A percentile compares a stretch with the other conserved stretches of the same genome.
These are phyloP conservation scores for Alethe diademata DNA, from an alignment of 2,113 vertebrate genomes.

Conservation along the genomic window DNA sequence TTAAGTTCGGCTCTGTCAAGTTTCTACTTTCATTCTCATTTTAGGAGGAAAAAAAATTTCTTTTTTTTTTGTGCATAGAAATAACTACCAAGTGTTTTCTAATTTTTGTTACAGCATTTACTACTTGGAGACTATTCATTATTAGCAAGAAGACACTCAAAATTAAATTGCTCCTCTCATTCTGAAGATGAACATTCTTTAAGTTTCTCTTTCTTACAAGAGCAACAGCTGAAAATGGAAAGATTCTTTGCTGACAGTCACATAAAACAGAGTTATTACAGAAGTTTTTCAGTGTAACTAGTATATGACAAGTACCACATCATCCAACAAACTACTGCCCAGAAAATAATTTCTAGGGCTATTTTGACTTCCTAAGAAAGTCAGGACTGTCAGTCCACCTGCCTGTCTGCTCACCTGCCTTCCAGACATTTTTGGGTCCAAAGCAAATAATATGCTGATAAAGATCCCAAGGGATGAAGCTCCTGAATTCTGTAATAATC, in stretches of 20 bases:
- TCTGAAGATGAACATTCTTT: not conserved
- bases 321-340: not conserved
- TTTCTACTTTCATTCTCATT: not conserved
- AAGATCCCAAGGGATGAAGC: not conserved
- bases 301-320: not conserved
- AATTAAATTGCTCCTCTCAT: not conserved
- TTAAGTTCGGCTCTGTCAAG: not conserved
- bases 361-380: not conserved
- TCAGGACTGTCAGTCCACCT: not conserved
- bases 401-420: not conserved
- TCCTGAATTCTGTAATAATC: not conserved
- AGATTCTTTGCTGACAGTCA: not conserved
- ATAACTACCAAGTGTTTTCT: not conserved
- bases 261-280: not conserved
- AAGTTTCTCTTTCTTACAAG: not conserved
- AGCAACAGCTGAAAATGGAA: not conserved
- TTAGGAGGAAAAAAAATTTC: no score
- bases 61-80: not conserved
- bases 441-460: not conserved
- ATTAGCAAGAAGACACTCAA: not conserved
- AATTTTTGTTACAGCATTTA: not conserved
- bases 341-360: not conserved
- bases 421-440: not conserved
- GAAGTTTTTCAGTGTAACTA: not conserved
- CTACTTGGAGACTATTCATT: not conserved